Conservation (phyloP, 1,140 invertebrate species). For the Dinoponera quadriceps region DNA sequence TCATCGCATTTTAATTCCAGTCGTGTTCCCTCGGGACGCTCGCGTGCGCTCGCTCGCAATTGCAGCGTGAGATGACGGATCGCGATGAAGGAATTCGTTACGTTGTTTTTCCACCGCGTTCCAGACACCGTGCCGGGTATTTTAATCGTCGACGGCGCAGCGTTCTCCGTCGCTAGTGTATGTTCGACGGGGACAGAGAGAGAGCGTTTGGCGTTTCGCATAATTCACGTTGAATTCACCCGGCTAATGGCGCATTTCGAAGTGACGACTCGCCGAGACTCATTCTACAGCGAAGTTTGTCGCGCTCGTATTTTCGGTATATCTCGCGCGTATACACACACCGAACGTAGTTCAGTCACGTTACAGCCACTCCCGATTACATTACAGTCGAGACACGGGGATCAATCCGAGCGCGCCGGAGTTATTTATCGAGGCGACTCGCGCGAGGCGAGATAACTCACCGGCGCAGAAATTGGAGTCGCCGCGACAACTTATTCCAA, state of each 20-base stretch:
- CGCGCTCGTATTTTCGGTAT: too few species aligned
- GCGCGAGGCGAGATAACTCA: not conserved
- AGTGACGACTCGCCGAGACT: too few species aligned
- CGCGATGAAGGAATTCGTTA: not conserved
- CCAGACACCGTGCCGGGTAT: not conserved
- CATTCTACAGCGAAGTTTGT: too few species aligned
- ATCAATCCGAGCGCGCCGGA: not conserved
- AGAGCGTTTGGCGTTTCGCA: too few species aligned
- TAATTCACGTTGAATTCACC: too few species aligned
- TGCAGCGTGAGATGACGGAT: not conserved
- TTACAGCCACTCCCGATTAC: not conserved
- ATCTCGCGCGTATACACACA: too few species aligned
- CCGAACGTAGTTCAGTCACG: too few species aligned
- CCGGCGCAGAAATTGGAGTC: not conserved
- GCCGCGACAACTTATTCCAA: not conserved
- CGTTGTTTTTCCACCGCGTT: conserved; percentile 4
- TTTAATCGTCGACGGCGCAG: too few species aligned
- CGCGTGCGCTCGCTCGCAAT: too few species aligned
- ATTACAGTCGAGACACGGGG: not conserved
- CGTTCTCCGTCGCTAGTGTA: too few species aligned
- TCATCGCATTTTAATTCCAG: conserved; percentile 13
- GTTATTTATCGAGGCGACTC: not conserved
- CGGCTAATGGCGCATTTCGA: too few species aligned
- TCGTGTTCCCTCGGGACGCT: not conserved
- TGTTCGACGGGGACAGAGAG: too few species aligned